Percentiles rank a stretch among this genome's conserved stretches.
phyloP scores from a whole-genome alignment of 2,113 vertebrate genomes.

The Odontesthes bonariensis region DNA sequence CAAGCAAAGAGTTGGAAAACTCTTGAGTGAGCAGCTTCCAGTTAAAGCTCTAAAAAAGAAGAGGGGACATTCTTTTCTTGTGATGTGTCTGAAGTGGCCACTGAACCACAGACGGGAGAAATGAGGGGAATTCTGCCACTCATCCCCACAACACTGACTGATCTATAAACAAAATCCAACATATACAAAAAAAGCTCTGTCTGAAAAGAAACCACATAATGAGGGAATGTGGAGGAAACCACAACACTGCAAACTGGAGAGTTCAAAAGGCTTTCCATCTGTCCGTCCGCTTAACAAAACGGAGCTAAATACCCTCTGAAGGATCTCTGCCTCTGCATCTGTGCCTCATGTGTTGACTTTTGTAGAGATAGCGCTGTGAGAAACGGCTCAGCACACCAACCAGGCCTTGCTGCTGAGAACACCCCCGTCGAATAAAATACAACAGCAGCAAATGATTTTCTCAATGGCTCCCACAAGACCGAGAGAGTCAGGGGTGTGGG shows the following conservation, averaged over 20 bases:
- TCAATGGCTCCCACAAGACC: constrained; percentile 70
- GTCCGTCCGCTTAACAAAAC: neutral
- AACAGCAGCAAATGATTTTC: constrained; percentile 70
- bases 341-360: constrained; percentile 10
- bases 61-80: constrained; percentile 2
- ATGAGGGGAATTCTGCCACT: constrained; percentile 22
- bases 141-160: neutral
- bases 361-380: constrained; percentile 7
- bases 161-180: constrained; percentile 18
- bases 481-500: constrained; percentile 16
- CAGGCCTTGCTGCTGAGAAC: constrained; percentile 24
- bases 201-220: constrained; percentile 26
- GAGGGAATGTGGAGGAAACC: neutral
- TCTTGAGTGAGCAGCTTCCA: too few species aligned
- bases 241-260: neutral
- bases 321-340: neutral
- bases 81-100: constrained; percentile 27
- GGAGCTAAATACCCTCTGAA: neutral
- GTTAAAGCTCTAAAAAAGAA: neutral
- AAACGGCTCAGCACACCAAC: constrained; percentile 33
- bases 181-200: constrained; percentile 15
- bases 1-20: neutral
- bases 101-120: constrained; percentile 25
- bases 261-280: neutral
- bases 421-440: constrained; percentile 53